Evolutionary conservation across 2,888 invertebrate species (phyloP), one percentile per base, ranked within the genome.

Genomic region (Harpalus rubripes): DNA sequence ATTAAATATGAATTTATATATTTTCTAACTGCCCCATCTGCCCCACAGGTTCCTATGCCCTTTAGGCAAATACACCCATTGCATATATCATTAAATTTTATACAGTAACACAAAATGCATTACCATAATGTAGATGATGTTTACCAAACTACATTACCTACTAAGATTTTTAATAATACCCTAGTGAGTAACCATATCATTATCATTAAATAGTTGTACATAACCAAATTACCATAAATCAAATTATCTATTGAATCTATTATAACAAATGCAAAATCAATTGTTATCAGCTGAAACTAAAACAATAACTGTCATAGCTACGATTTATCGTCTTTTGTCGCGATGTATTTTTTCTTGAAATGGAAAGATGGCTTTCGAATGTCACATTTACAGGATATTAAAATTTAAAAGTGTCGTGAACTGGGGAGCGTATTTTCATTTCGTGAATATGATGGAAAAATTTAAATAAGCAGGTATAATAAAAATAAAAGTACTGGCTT

Each of bases 331-430:
- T 59, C 59, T 74, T 44, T 74, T 16, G 72, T 44, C 15, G 22
- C 8, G 63, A 22, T 22, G 32, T 63, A 15, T 61, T 61, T 22
- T 68, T 68, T 39, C 26, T 74, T 74, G 18, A 74, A 74, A 68
- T 39, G 68, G 41, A 41, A 74, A 74, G 44, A 74, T 10, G 41
- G 18, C 18, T 44, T 44, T 10, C 16, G 18, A 41, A 74, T n/a
- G 72, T 74, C 72, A 44, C 32, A 68, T 68, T 68, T 44, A 74
- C 72, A 74, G 72, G 72, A 74, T 74, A 74, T 74, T 74, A 74
- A 74, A 72, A 74, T 7, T 74, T 74, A 74, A 74, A 72, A 74
- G 18, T 74, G 52, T 68, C 68, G 5, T 32, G 12, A 39, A 26
- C 6, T 26, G 5, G 32, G n/a, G 7, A 4, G 32, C 68, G 26